Conservation (phyloP, 2,888 invertebrate species). For the Gortyna flavago region DNA sequence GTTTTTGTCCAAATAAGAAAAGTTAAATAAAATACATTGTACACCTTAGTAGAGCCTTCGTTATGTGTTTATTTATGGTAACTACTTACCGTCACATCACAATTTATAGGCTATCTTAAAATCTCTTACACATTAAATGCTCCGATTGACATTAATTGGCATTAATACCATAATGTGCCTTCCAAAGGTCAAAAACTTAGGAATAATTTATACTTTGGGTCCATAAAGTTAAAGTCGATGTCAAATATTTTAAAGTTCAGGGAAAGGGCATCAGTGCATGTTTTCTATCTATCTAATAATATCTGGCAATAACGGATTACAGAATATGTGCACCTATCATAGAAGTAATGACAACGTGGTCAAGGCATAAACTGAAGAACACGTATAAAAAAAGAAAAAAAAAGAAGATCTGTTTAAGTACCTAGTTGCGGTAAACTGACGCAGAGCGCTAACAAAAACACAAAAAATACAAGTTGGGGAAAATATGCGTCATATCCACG, state of each 20-base stretch:
- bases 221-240: constrained; percentile 38
- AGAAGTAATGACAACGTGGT: neutral
- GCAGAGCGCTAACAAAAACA: too few relatives aligned
- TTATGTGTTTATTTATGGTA: too few relatives aligned
- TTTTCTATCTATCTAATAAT: neutral
- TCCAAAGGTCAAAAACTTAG: neutral
- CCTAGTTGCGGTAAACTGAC: too few relatives aligned
- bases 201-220: constrained; percentile 12
- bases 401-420: too few relatives aligned
- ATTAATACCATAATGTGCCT: constrained; percentile 12
- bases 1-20: neutral
- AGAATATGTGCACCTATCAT: neutral
- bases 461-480: too few relatives aligned
- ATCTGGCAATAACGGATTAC: neutral
- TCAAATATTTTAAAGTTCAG: constrained; percentile 8
- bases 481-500: too few relatives aligned
- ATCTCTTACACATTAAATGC: constrained; percentile 40
- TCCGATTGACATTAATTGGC: constrained; percentile 55
- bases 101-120: constrained; percentile 45
- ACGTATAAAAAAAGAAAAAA: too few relatives aligned
- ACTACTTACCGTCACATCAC: neutral
- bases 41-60: neutral
- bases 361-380: too few relatives aligned
- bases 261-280: neutral
- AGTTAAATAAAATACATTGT: neutral